A percentile compares a stretch with the other conserved stretches of the same genome.
phyloP scores from a whole-genome alignment of 2,888 invertebrate species.

The Panopea generosa region DNA sequence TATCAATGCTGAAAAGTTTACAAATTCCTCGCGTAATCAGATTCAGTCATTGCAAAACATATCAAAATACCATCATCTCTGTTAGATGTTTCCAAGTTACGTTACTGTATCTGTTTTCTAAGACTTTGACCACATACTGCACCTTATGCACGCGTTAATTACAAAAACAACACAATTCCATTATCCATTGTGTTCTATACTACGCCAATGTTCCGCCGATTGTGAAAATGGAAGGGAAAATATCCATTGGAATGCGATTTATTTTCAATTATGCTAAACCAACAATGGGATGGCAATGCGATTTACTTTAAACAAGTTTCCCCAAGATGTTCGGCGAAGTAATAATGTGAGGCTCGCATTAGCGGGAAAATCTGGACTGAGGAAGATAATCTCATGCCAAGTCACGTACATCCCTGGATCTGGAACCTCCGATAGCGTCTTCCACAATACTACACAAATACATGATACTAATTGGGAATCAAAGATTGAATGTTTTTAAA shows the following conservation, averaged over 20 bases:
- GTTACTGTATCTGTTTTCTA: too few species aligned
- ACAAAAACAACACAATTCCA: too few species aligned
- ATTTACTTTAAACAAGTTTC: constrained; percentile 46
- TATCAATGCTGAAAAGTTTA: too few species aligned
- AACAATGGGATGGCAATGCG: constrained; percentile 45
- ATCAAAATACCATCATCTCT: too few species aligned
- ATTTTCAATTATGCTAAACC: constrained; percentile 57
- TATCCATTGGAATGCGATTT: constrained; percentile 51
- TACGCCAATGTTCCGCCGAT: too few species aligned
- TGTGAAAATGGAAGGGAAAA: constrained; percentile 16
- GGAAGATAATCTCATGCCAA: constrained; percentile 49
- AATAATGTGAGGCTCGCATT: constrained; percentile 31
- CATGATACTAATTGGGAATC: constrained; percentile 22
- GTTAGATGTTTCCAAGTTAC: too few species aligned
- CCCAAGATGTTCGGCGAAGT: constrained; percentile 26
- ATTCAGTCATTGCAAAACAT: too few species aligned
- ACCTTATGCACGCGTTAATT: too few species aligned
- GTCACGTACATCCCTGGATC: constrained; percentile 35
- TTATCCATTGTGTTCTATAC: too few species aligned
- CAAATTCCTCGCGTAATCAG: too few species aligned
- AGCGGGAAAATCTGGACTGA: constrained; percentile 22
- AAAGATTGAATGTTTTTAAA: too few species aligned
- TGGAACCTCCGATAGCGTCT: constrained; percentile 21
- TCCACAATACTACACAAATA: constrained; percentile 20
- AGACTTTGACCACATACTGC: too few species aligned